Evolutionary conservation across 2,113 vertebrate species (phyloP).

Genomic region (Acrocephalus kingi): DNA sequence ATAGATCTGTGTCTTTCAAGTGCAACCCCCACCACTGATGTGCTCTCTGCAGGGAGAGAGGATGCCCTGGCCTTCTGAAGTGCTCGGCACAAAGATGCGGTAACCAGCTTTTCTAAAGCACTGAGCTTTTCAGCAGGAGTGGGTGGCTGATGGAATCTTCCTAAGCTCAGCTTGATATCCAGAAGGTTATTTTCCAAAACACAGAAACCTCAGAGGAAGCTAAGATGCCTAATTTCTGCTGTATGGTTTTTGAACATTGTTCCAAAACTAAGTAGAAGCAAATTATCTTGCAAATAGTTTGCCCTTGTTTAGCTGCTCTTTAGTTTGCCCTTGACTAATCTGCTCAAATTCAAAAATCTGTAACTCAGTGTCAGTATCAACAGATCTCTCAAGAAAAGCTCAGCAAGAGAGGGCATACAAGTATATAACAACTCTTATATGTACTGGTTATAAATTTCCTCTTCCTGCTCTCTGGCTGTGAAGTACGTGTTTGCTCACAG

Average conservation of each 20-base stretch:
- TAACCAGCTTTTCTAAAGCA: not conserved
- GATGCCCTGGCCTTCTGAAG: not conserved
- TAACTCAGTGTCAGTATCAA: not conserved
- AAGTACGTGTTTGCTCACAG: not conserved
- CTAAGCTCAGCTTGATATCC: not conserved
- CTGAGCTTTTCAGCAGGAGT: not conserved
- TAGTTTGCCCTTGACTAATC: not conserved
- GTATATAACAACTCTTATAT: not conserved
- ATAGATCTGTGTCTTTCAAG: not conserved
- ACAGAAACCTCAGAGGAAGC: not conserved
- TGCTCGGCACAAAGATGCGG: not conserved
- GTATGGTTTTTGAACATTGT: not conserved
- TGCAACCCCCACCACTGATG: not conserved
- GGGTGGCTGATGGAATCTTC: not conserved
- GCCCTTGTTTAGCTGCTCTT: not conserved
- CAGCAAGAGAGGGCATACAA: not conserved
- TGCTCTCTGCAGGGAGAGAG: not conserved
- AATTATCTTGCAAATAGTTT: not conserved
- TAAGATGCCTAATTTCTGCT: not conserved
- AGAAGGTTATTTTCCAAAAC: constrained; percentile 1
- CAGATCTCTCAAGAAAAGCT: not conserved
- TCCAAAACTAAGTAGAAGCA: not conserved
- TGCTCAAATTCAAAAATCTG: not conserved
- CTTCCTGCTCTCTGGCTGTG: not conserved
- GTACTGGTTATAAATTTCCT: not conserved